Evolutionary conservation across 2,888 invertebrate species (phyloP), one percentile per base, ranked within the genome.

Genomic region (Labia minor): DNA sequence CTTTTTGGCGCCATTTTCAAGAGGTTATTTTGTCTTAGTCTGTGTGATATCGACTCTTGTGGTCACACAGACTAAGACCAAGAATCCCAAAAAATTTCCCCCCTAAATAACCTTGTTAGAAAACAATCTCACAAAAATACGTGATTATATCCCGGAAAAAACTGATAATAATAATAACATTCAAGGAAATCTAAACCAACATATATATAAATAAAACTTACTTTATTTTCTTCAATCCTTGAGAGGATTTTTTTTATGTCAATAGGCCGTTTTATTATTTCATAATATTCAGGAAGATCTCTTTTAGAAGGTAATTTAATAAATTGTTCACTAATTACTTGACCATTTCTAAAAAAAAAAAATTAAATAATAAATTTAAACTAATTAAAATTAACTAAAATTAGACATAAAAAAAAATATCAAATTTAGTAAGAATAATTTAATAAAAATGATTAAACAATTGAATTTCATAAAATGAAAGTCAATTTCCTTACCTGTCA

Each of bases 251-350:
- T 81, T 71, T 79, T 78, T 70, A 83, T 80, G 73, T 83, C 83
- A 65, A 83, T 75, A 1, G 83, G 82, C 70, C 78, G 80, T 69
- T 78, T 79, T 69, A 83, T 83, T 37, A 83, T 76, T 71, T 82
- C 81, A 73, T 83, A 83, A 72, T 83, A 83, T 72, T 83, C 81
- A 10, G 83, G 82, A 19, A 82, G 74, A 69, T 82, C 81, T 70
- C 79, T 78, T 69, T 78, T 77, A 4, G 81, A 78, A 20, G 83
- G 83, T 37, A 83, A 74, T 71, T 80, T 79, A 75, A 81, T 77
- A 74, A 83, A 83, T 19, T 81, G 81, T 66, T 78, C 79, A 73
- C 81, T 81, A 49, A 83, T 73, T 16, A 81, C 75, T 33, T 82
- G 75, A 8, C 78, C 78, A 74, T 83, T 82, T 70, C 80, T 81